phyloP scores from a whole-genome alignment of 2,888 invertebrate genomes.

The Crossocerus cetratus region DNA sequence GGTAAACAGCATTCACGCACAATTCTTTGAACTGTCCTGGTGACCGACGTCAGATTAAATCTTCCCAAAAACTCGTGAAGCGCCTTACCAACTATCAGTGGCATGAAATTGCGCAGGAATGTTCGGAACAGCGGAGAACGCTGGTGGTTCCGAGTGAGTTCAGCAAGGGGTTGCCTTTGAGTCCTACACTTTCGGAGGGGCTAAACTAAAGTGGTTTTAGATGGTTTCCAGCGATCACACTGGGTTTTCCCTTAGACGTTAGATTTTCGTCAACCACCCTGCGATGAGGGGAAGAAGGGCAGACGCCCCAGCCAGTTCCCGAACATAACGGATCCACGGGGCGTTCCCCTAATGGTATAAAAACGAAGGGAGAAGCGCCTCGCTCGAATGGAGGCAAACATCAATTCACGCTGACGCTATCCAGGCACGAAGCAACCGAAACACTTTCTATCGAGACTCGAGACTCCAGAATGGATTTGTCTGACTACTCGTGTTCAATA shows the following conservation, averaged over 20 bases:
- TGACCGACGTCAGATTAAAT: too few relatives aligned
- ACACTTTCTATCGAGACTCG: constrained; percentile 21
- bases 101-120: too few relatives aligned
- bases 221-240: not conserved
- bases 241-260: not conserved
- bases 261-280: not conserved
- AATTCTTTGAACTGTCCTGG: too few relatives aligned
- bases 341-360: constrained; percentile 59
- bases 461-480: constrained; percentile 55
- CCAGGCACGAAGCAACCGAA: constrained; percentile 14
- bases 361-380: constrained; percentile 57
- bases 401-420: constrained; percentile 63
- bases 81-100: too few relatives aligned
- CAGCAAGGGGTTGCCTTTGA: not conserved
- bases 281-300: constrained; percentile 15
- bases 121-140: too few relatives aligned
- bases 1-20: too few relatives aligned
- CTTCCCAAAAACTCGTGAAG: too few relatives aligned
- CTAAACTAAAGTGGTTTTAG: not conserved
- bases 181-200: not conserved
- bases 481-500: constrained; percentile 43
- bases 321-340: constrained; percentile 52
- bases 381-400: constrained; percentile 61
- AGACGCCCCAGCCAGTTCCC: constrained; percentile 18
- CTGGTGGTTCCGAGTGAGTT: not conserved